Evolutionary conservation across 2,888 invertebrate species (phyloP), one percentile per base, ranked within the genome.

Genomic region (Pachymerium ferrugineum): DNA sequence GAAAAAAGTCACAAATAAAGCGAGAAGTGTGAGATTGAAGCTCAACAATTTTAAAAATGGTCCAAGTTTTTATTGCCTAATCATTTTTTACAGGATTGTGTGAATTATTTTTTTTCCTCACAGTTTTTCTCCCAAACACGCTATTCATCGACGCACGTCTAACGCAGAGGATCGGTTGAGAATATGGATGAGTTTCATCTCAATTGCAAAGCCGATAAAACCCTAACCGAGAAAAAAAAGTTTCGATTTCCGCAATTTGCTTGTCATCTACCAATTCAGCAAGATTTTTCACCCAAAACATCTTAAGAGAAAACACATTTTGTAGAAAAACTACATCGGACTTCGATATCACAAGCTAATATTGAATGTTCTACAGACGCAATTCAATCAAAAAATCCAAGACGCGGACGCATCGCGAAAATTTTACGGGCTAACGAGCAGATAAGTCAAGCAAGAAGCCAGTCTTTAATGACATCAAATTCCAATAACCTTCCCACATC

Each of bases 391-490:
- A 47, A 47, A n/a, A 47, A 16, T 19, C 47, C 3, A 47, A n/a
- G n/a, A 2, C 3, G 19, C 47, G 19, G 19, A 6, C 12, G 47
- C 19, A 47, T 16, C 47, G 19, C 16, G 19, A 47, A 19, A 47
- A 47, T 47, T 47, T 47, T 47, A 47, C 47, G 47, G 47, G 47
- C 16, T 47, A 47, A 47, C 47, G 47, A 47, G 47, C 47, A 19
- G 47, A 47, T 47, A 47, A 47, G 47, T 47, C 47, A 47, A 47
- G 47, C 47, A 47, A 47, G 19, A 47, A 47, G 47, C 47, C 19
- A n/a, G 47, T 47, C 47, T 47, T 47, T 47, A 47, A 47, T 47
- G 47, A 47, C 47, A 47, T 47, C 47, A 47, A 47, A 47, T 47
- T 47, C 47, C 47, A 47, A 47, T 47, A 47, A 47, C 47, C 47